Conservation (phyloP, 2,888 invertebrate genomes). For the Cistogaster globosa region DNA sequence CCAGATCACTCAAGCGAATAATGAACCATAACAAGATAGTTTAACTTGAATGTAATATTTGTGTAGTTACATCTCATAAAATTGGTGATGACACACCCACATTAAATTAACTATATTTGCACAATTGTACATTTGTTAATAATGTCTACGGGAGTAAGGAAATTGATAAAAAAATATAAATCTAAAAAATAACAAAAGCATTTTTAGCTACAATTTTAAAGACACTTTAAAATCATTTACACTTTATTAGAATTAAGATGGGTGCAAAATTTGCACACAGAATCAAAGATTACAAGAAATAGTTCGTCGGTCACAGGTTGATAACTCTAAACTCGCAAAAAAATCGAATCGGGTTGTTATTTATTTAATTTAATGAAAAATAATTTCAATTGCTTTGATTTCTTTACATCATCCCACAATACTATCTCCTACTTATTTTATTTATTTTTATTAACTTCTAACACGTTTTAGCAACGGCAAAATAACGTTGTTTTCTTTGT, state of each 20-base stretch:
- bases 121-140: slow-evolving; percentile 20
- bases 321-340: too few relatives aligned
- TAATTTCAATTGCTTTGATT: too few relatives aligned
- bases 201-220: not conserved
- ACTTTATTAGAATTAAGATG: not conserved
- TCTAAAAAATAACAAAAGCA: too few relatives aligned
- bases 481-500: too few relatives aligned
- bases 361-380: too few relatives aligned
- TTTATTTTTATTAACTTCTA: too few relatives aligned
- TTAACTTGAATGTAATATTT: not conserved
- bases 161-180: not conserved
- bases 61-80: not conserved
- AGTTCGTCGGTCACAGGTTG: too few relatives aligned
- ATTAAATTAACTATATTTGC: not conserved
- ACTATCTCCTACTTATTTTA: too few relatives aligned
- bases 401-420: too few relatives aligned
- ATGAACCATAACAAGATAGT: slow-evolving; percentile 57
- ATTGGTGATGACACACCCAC: slow-evolving; percentile 23
- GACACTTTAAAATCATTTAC: slow-evolving; percentile 3
- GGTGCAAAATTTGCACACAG: slow-evolving; percentile 13
- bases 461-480: too few relatives aligned
- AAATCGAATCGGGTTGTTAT: too few relatives aligned
- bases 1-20: slow-evolving; percentile 67
- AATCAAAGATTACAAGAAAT: slow-evolving; percentile 5
- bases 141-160: not conserved